Conservation (phyloP, 2,888 invertebrate genomes). For the Leptinotarsa tumamoca region DNA sequence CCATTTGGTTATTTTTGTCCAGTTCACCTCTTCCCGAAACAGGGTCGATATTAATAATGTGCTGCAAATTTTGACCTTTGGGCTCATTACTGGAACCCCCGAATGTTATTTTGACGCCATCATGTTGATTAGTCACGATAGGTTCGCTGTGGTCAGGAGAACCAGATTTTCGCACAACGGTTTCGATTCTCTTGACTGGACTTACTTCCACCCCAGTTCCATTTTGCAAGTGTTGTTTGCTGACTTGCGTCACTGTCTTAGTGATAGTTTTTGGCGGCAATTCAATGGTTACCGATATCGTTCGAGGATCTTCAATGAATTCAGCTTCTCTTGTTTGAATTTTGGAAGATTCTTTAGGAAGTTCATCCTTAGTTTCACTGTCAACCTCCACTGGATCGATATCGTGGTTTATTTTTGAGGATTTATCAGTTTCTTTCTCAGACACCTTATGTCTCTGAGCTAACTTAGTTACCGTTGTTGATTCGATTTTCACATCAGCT, state of each 20-base stretch:
- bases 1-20: not conserved
- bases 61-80: not conserved
- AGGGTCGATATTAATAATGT: not conserved
- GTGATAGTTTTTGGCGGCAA: slow-evolving; percentile 18
- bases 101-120: not conserved
- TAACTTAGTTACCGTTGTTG: not conserved
- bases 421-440: not conserved
- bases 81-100: not conserved
- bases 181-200: not conserved
- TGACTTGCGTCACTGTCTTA: not conserved
- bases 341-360: not conserved
- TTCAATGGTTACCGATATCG: slow-evolving; percentile 4
- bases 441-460: not conserved
- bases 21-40: not conserved
- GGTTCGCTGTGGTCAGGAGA: not conserved
- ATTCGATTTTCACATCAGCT: not conserved
- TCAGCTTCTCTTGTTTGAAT: not conserved
- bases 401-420: not conserved
- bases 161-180: not conserved
- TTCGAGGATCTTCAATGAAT: slow-evolving; percentile 9
- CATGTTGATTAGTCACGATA: not conserved
- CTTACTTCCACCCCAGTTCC: not conserved
- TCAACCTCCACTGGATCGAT: not conserved
- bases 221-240: not conserved
- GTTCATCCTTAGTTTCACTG: not conserved